Evolutionary conservation across 2,888 invertebrate genomes (phyloP).

Genomic region (Drosophila helvetica): DNA sequence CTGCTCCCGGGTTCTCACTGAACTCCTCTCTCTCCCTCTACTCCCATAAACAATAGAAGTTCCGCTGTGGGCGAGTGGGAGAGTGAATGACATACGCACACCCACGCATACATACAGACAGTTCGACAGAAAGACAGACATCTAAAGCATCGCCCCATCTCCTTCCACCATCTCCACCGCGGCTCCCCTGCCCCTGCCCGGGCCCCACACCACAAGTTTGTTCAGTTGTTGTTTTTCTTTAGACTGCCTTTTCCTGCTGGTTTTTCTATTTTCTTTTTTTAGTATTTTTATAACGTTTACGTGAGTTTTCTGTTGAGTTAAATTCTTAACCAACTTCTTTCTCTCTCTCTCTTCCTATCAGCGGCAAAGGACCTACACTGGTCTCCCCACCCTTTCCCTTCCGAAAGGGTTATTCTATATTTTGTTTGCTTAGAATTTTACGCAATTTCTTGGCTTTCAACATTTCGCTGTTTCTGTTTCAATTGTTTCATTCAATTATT

Average conservation of each 20-base stretch:
- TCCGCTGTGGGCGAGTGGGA: conserved; percentile 49
- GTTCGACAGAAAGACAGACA: conserved; percentile 29
- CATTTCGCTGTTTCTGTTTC: conserved; percentile 32
- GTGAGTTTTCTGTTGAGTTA: conserved; percentile 27
- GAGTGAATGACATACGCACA: conserved; percentile 43
- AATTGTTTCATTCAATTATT: conserved; percentile 48
- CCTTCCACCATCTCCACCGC: not conserved
- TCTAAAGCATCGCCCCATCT: conserved; percentile 44
- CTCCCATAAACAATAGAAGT: conserved; percentile 65
- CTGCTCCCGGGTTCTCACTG: conserved; percentile 1
- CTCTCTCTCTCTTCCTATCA: conserved; percentile 3
- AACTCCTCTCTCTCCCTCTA: conserved; percentile 7
- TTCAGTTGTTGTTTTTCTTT: conserved; percentile 62
- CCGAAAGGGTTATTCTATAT: conserved; percentile 8
- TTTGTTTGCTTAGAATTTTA: conserved; percentile 42
- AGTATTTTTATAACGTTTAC: conserved; percentile 47
- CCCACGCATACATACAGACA: conserved; percentile 16
- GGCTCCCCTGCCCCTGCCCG: conserved; percentile 5
- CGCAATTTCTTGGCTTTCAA: conserved; percentile 48
- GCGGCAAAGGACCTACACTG: conserved; percentile 52
- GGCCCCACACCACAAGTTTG: conserved; percentile 47
- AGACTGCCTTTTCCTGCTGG: conserved; percentile 55
- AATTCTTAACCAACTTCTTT: conserved; percentile 35
- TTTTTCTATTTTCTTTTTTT: conserved; percentile 35
- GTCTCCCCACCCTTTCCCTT: conserved; percentile 46